Evolutionary conservation across 2,113 vertebrate species (phyloP), one percentile per base, ranked within the genome.

Genomic region (Chloropsis hardwickii): DNA sequence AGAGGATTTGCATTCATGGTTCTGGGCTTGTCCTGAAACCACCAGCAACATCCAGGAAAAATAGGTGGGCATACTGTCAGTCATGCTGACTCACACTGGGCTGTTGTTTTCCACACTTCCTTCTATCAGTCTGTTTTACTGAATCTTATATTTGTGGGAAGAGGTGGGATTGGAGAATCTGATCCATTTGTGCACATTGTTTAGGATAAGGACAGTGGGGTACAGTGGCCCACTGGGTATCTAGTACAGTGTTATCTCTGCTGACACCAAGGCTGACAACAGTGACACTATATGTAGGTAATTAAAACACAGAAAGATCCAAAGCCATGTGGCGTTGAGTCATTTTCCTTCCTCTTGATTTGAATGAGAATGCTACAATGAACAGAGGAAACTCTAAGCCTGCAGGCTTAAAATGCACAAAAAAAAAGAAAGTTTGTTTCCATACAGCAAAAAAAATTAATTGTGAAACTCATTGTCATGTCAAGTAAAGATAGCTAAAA

Each of bases 1-100:
- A 54, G 39, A 86, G 42, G 23, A 90, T 90, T 89, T 92, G 35
- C 40, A 77, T 88, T 95, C 58, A 60, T 58, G 64, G n/a, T 71
- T 93, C 60, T 86, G 67, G 51, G 13, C 25, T 83, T 94, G 76
- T 88, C 79, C 62, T 90, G 64, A 95, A 93, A 69, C 50, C 88
- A 74, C 58, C 51, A 86, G 42, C 44, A 93, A 86, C 29, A 92
- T 90, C 67, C 76, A 93, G 81, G 85, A 96, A 94, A 83, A 90
- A 80, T 37, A 83, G 54, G 64, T 83, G 47, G 66, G 67, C 72
- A 85, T 1, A 2, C 79, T 70, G 62, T 95, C 84, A 94, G 86
- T 83, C 67, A 73, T 15, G 9, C 54, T 95, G 87, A 91, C 51
- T 94, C 71, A 86, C 22, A 25, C 44, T 56, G 35, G 28, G 31